A percentile compares a stretch with the other conserved stretches of the same genome.
Conservation (phyloP, 23 tunicate species). For the Styela plicata region DNA sequence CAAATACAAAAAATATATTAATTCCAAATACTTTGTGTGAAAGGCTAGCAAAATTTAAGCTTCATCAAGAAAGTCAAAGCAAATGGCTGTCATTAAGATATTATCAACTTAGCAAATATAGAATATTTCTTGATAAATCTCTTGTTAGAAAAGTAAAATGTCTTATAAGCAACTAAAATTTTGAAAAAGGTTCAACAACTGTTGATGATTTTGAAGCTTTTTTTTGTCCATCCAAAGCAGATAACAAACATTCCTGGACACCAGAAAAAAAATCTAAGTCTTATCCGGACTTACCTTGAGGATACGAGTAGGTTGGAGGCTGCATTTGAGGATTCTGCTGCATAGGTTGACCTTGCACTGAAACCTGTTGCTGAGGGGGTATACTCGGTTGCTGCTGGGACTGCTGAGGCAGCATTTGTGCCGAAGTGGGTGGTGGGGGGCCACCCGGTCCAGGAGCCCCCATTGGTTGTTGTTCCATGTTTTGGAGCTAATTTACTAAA, state of each 20-base stretch:
- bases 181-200: not conserved
- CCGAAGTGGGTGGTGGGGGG: not conserved
- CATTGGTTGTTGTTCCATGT: not conserved
- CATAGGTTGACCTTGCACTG: not conserved
- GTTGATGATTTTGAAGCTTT: too few species aligned
- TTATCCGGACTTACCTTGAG: constrained; percentile 12
- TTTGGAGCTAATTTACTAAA: too few species aligned
- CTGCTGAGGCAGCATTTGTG: constrained; percentile 8
- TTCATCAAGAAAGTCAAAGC: too few species aligned
- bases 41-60: too few species aligned
- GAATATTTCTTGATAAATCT: too few species aligned
- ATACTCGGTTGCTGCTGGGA: constrained; percentile 3
- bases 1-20: too few species aligned
- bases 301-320: constrained; percentile 12
- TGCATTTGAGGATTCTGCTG: constrained; percentile 27
- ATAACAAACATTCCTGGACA: not conserved
- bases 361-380: not conserved
- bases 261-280: not conserved
- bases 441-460: not conserved
- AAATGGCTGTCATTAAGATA: too few species aligned
- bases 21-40: too few species aligned
- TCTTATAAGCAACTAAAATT: not conserved
- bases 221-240: too few species aligned
- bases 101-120: too few species aligned
- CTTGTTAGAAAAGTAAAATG: too few species aligned